Conservation (phyloP, 1,140 invertebrate genomes). For the Lerema accius region DNA sequence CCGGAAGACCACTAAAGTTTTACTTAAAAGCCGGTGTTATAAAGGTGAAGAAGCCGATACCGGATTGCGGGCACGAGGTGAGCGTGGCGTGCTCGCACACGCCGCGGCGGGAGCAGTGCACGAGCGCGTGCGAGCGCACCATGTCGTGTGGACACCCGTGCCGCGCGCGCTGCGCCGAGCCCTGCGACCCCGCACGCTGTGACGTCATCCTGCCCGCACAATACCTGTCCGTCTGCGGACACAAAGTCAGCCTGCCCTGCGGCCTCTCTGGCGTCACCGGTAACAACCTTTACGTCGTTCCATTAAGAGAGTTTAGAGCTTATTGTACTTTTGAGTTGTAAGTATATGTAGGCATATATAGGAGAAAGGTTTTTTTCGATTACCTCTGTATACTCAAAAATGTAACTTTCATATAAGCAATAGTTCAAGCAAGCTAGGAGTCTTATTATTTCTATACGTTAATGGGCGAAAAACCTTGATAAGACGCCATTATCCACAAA, state of each 20-base stretch:
- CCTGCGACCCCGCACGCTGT: constrained; percentile 65
- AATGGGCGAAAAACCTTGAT: no score
- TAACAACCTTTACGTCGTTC: constrained; percentile 1
- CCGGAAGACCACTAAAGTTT: no score
- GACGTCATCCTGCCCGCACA: constrained; percentile 38
- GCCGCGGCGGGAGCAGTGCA: constrained; percentile 56
- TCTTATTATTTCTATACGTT: no score
- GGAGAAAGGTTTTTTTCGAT: no score
- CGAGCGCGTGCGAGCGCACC: constrained; percentile 53
- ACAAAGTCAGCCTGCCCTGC: constrained; percentile 72
- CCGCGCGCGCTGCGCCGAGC: constrained; percentile 55
- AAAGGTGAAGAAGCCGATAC: constrained; percentile 77
- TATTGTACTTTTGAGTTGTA: no score
- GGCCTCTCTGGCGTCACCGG: constrained; percentile 20
- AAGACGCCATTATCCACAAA: no score
- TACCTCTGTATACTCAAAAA: no score
- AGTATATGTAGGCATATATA: no score
- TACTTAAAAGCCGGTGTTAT: constrained; percentile 30
- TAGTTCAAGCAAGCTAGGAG: no score
- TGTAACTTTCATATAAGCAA: no score
- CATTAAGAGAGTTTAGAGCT: no score
- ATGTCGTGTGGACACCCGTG: constrained; percentile 80
- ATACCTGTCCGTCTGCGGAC: constrained; percentile 70
- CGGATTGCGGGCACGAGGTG: constrained; percentile 73
- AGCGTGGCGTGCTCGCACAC: constrained; percentile 56